Conservation (phyloP, 2,113 vertebrate genomes). For the Diphyllodes magnificus region DNA sequence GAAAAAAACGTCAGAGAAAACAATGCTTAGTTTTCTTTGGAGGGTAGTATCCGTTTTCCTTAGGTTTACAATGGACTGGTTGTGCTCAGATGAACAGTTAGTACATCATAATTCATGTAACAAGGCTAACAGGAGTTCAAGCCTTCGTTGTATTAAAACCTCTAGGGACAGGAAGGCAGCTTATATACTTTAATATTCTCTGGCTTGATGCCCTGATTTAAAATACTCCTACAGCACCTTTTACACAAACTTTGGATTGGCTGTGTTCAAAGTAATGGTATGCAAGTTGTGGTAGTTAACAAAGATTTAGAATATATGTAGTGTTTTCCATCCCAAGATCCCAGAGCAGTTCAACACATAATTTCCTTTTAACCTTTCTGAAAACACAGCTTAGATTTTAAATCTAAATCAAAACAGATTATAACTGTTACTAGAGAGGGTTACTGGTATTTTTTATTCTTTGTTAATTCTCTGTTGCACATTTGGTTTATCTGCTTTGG, state of each 20-base stretch:
- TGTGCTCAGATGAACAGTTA: conserved; percentile 1
- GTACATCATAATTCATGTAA: background rate
- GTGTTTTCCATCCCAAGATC: background rate
- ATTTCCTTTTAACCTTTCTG: background rate
- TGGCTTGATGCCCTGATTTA: conserved; percentile 1
- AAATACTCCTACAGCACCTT: background rate
- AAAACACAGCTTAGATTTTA: background rate
- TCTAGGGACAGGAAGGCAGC: background rate
- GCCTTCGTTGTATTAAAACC: background rate
- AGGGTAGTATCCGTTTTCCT: background rate
- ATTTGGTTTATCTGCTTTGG: background rate
- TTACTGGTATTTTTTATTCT: background rate
- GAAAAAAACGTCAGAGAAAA: background rate
- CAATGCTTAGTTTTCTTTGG: background rate
- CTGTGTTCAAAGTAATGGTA: background rate
- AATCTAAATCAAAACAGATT: background rate
- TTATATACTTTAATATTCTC: conserved; percentile 2
- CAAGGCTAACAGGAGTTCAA: conserved; percentile 43
- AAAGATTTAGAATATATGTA: background rate
- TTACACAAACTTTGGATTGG: background rate
- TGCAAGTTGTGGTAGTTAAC: background rate
- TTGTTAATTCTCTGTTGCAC: background rate
- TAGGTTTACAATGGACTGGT: background rate
- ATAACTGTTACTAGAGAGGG: background rate
- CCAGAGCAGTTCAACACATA: background rate